These are phyloP conservation scores for Lamprologus sp. DNA, from an alignment of 2,113 vertebrate species.

Conservation along the genomic window DNA sequence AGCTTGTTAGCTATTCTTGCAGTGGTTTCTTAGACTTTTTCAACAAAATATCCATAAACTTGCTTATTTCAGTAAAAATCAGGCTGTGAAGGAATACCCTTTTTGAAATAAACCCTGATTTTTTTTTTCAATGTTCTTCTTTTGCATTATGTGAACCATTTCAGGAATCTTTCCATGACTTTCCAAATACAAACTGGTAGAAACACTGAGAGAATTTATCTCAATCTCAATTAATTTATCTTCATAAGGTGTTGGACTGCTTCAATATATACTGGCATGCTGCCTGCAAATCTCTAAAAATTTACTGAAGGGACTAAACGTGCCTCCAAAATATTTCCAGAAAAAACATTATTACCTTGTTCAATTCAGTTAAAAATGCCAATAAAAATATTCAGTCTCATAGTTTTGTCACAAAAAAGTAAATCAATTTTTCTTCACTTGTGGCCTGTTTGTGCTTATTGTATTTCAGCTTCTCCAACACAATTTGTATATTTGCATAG, in stretches of 20 bases:
- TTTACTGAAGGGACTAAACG: background rate
- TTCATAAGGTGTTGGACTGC: background rate
- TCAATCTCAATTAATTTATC: background rate
- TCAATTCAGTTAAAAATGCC: background rate
- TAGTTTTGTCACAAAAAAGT: background rate
- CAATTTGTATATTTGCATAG: background rate
- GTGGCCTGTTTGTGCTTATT: background rate
- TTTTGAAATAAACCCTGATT: conserved; percentile 10
- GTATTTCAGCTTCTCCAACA: background rate
- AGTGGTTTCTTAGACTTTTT: background rate
- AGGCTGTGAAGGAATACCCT: background rate
- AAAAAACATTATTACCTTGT: background rate
- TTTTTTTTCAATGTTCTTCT: background rate
- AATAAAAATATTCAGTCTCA: background rate
- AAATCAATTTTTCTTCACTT: background rate
- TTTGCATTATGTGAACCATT: background rate
- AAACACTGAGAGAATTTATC: background rate
- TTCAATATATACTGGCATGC: background rate
- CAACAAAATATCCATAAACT: background rate
- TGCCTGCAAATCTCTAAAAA: background rate
- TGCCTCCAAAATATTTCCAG: background rate
- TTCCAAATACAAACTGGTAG: background rate
- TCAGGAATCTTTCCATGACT: background rate
- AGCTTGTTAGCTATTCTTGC: background rate
- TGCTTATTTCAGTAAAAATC: background rate